Percentiles rank a stretch among this genome's conserved stretches.
Conservation (phyloP, 2,113 vertebrate genomes). For the Rhinolophus sinicus region DNA sequence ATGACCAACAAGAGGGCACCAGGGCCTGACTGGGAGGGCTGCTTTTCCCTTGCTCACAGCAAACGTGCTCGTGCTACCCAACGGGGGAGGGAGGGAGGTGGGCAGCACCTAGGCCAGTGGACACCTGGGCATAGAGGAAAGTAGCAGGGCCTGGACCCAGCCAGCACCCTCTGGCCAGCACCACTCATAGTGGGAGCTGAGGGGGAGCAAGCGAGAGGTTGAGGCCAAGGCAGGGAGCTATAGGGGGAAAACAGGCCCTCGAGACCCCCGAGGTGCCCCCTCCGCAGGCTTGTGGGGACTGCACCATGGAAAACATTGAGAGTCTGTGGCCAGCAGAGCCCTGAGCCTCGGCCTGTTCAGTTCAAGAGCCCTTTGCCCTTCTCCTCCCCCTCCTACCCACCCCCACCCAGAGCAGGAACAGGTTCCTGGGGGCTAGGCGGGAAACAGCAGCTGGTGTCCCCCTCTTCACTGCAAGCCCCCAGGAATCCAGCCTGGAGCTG, state of each 20-base stretch:
- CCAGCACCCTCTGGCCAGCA: neutral
- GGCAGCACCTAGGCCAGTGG: neutral
- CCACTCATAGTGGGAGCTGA: neutral
- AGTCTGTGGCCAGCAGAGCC: neutral
- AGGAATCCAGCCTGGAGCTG: neutral
- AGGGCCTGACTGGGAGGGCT: neutral
- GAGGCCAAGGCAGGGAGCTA: neutral
- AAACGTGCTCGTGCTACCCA: neutral
- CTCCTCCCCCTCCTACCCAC: neutral
- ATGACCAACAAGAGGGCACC: neutral
- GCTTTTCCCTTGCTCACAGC: neutral
- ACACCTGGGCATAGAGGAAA: neutral
- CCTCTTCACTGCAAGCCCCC: neutral
- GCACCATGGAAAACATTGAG: no score
- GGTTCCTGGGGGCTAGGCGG: neutral
- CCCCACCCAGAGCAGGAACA: neutral
- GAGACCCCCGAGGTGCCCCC: neutral
- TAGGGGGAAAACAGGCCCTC: neutral
- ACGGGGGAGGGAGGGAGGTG: fast-evolving
- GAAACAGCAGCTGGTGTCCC: neutral
- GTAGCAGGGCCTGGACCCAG: neutral
- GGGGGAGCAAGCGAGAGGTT: no score
- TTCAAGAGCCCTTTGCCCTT: neutral
- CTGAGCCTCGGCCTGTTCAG: neutral
- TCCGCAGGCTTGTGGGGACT: neutral